Conservation (phyloP, 2,888 invertebrate species). For the Falcaria lacertinaria region DNA sequence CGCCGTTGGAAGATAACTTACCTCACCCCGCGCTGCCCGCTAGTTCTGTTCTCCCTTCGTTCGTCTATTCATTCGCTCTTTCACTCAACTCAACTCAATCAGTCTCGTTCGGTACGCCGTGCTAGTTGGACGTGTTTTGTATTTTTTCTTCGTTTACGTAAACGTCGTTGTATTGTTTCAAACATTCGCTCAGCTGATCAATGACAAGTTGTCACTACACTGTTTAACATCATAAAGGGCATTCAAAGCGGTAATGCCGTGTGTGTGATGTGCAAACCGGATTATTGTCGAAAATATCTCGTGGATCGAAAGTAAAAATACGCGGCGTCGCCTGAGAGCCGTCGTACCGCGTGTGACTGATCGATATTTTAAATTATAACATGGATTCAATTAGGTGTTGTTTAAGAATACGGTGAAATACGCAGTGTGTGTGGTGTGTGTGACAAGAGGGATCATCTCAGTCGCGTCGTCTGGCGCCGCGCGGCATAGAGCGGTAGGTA, state of each 20-base stretch:
- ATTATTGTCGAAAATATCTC: constrained; percentile 61
- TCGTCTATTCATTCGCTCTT: constrained; percentile 49
- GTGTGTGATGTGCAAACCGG: constrained; percentile 34
- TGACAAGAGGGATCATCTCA: constrained; percentile 22
- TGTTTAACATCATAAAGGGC: constrained; percentile 14
- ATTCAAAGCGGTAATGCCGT: constrained; percentile 23
- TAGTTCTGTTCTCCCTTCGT: constrained; percentile 6
- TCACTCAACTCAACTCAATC: constrained; percentile 38
- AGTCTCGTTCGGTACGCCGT: constrained; percentile 60
- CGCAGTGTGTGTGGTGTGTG: constrained; percentile 44
- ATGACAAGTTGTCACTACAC: constrained; percentile 45
- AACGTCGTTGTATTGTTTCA: constrained; percentile 65
- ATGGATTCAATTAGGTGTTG: constrained; percentile 74
- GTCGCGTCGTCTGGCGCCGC: constrained; percentile 27
- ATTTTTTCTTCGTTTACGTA: constrained; percentile 29
- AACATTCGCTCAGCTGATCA: constrained; percentile 74
- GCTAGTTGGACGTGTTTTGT: constrained; percentile 22
- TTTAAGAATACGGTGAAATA: constrained; percentile 61
- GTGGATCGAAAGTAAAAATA: constrained; percentile 71
- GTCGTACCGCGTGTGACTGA: constrained; percentile 71
- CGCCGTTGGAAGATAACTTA: constrained; percentile 18
- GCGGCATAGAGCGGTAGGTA: constrained; percentile 48
- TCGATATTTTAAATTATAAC: constrained; percentile 79
- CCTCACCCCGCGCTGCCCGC: constrained; percentile 26
- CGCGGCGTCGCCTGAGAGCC: constrained; percentile 66